Evolutionary conservation across 2,113 vertebrate species (phyloP), one percentile per base, ranked within the genome.

Genomic region (Aramus guarauna): DNA sequence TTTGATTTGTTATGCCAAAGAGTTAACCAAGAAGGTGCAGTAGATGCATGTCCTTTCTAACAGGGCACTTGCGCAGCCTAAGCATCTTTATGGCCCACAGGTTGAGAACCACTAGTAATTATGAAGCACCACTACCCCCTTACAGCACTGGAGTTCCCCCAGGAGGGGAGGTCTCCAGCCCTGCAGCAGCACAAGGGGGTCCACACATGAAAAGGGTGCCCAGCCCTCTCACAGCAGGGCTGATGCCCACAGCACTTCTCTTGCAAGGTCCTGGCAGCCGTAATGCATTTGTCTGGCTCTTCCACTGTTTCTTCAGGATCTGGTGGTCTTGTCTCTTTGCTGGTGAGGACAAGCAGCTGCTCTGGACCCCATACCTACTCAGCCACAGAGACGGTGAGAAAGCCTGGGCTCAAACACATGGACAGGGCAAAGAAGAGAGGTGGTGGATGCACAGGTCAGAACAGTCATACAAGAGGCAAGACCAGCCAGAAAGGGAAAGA

Each of bases 301-400:
- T 68, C 27, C 21, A 17, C 14, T 55, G 37, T 39, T 79, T 41
- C 59, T 63, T 27, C 27, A 59, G 32, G 53, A 59, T 59, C 37
- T 72, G 53, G 27, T 6, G 16, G 58, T 56, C 86, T 36, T 13
- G 5, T 34, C 24, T 73, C 74, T 45, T 36, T 36, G 19, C 43
- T 19, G 6, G 23, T 24, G 47, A 79, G 34, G 36, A 52, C 56
- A 43, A 36, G 64, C 29, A 78, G 41, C 45, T 81, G 74, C 69
- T 81, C 30, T 53, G 47, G 58, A 62, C 26, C 12, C 7, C 34
- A 6, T 2, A 52, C 4, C 13, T 56, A 11, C 7, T 12, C 19
- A 5, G 24, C 36, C 29, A 71, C 73, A 85, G 41, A 53, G n/a
- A 8, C 48, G 43, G 50, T 0, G 0, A 74, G 53, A 43, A 69